A percentile compares a stretch with the other conserved stretches of the same genome.
Conservation (phyloP, 2,113 vertebrate species). For the Aegypius monachus region DNA sequence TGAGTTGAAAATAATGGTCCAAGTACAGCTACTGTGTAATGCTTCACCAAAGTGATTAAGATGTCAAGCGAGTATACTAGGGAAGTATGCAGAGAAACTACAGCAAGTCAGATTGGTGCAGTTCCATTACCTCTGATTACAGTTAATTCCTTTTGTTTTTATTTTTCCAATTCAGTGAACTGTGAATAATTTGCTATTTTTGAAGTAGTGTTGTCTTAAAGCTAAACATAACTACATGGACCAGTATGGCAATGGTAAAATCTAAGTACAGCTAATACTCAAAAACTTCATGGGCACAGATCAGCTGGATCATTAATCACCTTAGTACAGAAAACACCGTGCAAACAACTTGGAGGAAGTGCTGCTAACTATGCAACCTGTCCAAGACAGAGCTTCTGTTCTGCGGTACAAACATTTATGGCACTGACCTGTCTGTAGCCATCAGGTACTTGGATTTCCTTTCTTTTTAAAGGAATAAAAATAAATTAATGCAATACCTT, state of each 20-base stretch:
- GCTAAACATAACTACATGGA: not conserved
- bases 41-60: not conserved
- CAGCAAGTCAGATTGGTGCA: not conserved
- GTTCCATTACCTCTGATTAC: constrained; percentile 10
- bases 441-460: constrained; percentile 50
- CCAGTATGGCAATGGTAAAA: constrained; percentile 1
- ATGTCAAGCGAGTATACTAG: not conserved
- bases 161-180: not conserved
- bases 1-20: not conserved
- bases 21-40: not conserved
- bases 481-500: constrained; percentile 46
- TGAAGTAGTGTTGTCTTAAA: constrained; percentile 11
- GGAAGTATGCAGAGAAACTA: not conserved
- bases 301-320: not conserved
- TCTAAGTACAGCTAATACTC: not conserved
- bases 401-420: constrained; percentile 1
- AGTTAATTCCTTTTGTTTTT: not conserved
- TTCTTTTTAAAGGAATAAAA: constrained; percentile 65
- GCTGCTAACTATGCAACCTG: constrained; percentile 65
- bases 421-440: constrained; percentile 57
- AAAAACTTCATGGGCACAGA: not conserved
- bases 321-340: not conserved
- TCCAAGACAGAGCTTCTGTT: constrained; percentile 44
- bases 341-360: constrained; percentile 30
- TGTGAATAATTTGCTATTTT: not conserved